Evolutionary conservation across 2,888 invertebrate genomes (phyloP).

Genomic region (Melanargia galathea): DNA sequence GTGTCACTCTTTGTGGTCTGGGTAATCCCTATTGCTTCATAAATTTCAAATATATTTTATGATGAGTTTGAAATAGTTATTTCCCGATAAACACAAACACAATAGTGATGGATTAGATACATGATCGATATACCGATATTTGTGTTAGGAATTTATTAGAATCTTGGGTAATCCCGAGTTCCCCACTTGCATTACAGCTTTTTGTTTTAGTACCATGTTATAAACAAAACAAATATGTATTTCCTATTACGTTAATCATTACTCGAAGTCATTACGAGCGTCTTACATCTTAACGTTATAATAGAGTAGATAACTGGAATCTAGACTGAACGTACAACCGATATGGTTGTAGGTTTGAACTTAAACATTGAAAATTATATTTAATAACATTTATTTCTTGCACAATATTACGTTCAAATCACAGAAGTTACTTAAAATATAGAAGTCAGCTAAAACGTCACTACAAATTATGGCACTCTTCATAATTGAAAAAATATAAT

Average conservation of each 20-base stretch:
- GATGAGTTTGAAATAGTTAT: background rate
- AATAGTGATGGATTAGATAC: background rate
- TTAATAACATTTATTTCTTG: slow-evolving; percentile 6
- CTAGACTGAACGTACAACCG: background rate
- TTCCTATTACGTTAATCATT: background rate
- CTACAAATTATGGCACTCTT: background rate
- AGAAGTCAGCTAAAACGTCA: background rate
- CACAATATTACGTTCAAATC: background rate
- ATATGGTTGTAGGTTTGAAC: background rate
- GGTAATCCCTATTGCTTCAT: background rate
- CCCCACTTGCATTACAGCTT: too few species aligned
- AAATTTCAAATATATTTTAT: background rate
- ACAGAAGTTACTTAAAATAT: background rate
- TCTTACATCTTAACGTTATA: background rate
- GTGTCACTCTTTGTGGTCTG: background rate
- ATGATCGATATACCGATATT: background rate
- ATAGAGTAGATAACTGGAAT: background rate
- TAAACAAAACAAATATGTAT: background rate
- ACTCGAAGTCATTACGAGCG: background rate
- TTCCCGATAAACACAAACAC: background rate
- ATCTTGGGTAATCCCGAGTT: background rate
- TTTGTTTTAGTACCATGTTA: background rate
- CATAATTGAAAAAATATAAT: background rate
- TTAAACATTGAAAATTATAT: too few species aligned
- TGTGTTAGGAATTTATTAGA: background rate